Base-by-base conservation (phyloP, 2,113 vertebrate species). In the Oncorhynchus keta region DNA sequence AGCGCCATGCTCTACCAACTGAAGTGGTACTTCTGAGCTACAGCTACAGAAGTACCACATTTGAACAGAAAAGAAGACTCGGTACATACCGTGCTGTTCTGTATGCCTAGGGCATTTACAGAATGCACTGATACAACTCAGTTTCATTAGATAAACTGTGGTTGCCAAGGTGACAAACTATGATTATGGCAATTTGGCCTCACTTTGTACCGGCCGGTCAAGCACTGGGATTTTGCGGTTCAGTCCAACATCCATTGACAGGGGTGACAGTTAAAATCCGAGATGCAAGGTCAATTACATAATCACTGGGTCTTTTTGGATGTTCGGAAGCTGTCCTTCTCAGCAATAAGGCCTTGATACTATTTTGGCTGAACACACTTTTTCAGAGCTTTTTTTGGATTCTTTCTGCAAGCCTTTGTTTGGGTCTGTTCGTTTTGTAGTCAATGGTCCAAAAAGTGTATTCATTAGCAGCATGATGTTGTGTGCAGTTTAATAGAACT, bases 181-280 rank as follows among this genome's bases (percentile, higher is more conserved):
- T 51, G 70, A 51, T 72, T 72, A 72, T 22, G 49, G 45, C 70
- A 72, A 48, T 72, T 13, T 72, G 35, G 3, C 16, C 14, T 55
- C 16, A 55, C 13, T 55, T 55, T 3, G 49, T 22, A n/a, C 22
- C 39, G 20, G 45, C 26, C 48, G 6, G 9, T 72, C 22, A 72
- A 32, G 65, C 26, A 14, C 65, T 67, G 65, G 24, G 12, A 67
- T 18, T n/a, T 9, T n/a, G 24, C 65, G 11, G 26, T 28, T 30
- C 6, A 30, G 9, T 64, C 20, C 22, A 26, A 6, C 62, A 67
- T 28, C 65, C 12, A 24, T 67, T 11, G n/a, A 30, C 22, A 67
- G 2, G 22, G 24, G 12, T 28, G 65, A 67, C 12, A 30, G 22
- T 67, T 26, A 30, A 67, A 67, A 2, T 16, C 22, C 0, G 7